A percentile compares a stretch with the other conserved stretches of the same genome.
These are phyloP conservation scores for Pissodes strobi DNA, from an alignment of 1,140 invertebrate species.

Conservation along the genomic window DNA sequence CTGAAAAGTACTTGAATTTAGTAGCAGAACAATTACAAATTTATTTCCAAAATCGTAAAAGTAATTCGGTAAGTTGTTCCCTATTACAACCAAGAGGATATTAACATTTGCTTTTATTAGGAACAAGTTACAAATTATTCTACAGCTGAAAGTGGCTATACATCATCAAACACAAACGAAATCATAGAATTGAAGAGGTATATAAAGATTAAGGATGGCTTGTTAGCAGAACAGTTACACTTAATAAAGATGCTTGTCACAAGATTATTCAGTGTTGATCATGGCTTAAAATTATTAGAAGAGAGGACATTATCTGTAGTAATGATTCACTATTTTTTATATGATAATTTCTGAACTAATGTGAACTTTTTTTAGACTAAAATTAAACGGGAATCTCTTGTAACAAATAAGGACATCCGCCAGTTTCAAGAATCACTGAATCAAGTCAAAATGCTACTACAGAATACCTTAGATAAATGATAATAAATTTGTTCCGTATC, in stretches of 20 bases:
- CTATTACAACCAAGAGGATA: neutral
- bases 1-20: conserved; percentile 18
- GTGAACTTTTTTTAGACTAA: conserved; percentile 17
- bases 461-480: neutral
- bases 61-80: conserved; percentile 12
- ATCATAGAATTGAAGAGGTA: conserved; percentile 1
- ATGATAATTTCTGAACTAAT: neutral
- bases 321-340: neutral
- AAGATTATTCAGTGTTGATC: conserved; percentile 34
- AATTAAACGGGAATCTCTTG: neutral
- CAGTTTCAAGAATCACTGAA: conserved; percentile 21
- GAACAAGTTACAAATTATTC: neutral
- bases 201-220: conserved; percentile 26
- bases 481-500: conserved; percentile 1
- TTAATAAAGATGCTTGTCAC: conserved; percentile 36
- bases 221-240: conserved; percentile 31
- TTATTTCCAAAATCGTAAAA: conserved; percentile 9
- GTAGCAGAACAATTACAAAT: conserved; percentile 19
- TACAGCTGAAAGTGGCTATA: neutral
- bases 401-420: neutral
- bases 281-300: conserved; percentile 31
- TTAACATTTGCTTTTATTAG: neutral
- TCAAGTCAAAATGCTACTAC: conserved; percentile 1
- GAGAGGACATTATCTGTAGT: conserved; percentile 34
- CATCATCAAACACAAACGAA: neutral